Evolutionary conservation across 2,113 vertebrate species (phyloP), one percentile per base, ranked within the genome.

Genomic region (Microcebus griseorufus): DNA sequence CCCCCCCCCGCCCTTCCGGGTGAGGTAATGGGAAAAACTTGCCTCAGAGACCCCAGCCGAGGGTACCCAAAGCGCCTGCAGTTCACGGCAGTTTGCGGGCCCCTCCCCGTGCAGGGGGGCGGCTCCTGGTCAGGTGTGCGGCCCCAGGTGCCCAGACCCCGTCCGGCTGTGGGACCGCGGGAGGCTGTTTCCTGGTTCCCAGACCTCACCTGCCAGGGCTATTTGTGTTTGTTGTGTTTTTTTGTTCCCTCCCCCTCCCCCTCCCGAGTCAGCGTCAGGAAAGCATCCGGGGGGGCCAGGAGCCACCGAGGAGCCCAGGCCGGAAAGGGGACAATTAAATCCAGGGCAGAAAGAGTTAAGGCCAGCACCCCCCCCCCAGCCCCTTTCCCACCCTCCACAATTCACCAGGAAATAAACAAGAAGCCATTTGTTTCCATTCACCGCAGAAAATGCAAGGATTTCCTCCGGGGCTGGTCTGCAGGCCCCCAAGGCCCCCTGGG

Each of bases 321-420:
- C 27, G 93, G 94, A 85, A 78, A 72, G 91, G 78, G 97, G 97
- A 98, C 97, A 65, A 93, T 69, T 90, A 0, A 96, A 91, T 6
- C 73, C 1, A 11, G 98, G 8, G 0, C 1, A 0, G 97, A 95
- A 97, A 93, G 98, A 75, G 98, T 98, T 99, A 99, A 98, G 34
- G 12, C 39, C 55, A 17, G 70, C 42, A n/a, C 84, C 34, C 23
- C 1, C 88, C 88, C 94, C 93, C 89, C 97, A 94, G 96, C 87
- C 93, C 95, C 90, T 89, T 98, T 95, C 95, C 97, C 94, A 96
- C 96, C 97, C 89, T 78, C 96, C 83, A 98, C 98, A 98, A 98
- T 98, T 88, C 72, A 96, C 98, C 98, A 98, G 99, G 99, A 99
- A 99, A 98, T 98, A 98, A 99, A 99, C 98, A 99, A 98, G 98